Conservation (phyloP, 2,113 vertebrate species). For the Mionectes macconnelli region DNA sequence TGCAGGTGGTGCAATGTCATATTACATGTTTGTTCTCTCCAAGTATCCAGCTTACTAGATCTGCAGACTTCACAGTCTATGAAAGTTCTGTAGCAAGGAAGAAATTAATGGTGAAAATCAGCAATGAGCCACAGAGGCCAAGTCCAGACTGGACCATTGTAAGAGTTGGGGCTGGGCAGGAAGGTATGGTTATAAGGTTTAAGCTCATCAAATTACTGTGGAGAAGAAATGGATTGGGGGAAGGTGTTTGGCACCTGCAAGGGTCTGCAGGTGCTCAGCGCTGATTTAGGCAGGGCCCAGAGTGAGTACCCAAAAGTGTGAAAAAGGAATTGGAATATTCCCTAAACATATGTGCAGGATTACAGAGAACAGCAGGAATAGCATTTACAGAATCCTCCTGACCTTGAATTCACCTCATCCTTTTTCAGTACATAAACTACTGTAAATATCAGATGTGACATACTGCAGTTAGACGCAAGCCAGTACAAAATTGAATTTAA, state of each 20-base stretch:
- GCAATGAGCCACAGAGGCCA: background rate
- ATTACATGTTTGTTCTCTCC: background rate
- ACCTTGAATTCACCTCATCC: constrained; percentile 63
- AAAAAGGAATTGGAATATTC: constrained; percentile 3
- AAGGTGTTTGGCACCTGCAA: background rate
- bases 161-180: background rate
- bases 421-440: constrained; percentile 63
- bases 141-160: background rate
- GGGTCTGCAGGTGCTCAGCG: constrained; percentile 22
- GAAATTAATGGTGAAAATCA: constrained; percentile 16
- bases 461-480: constrained; percentile 52
- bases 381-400: constrained; percentile 52
- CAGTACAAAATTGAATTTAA: constrained; percentile 55
- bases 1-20: constrained; percentile 36
- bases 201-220: background rate
- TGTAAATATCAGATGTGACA: constrained; percentile 60
- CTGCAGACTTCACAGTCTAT: background rate
- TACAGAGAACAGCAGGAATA: constrained; percentile 51
- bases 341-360: background rate
- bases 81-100: background rate
- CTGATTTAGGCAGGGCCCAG: background rate
- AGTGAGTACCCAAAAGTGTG: background rate
- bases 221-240: background rate
- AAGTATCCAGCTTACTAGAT: background rate
- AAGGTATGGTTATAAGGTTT: background rate